phyloP scores from a whole-genome alignment of 2,888 invertebrate species.

The Andrena fulva region DNA sequence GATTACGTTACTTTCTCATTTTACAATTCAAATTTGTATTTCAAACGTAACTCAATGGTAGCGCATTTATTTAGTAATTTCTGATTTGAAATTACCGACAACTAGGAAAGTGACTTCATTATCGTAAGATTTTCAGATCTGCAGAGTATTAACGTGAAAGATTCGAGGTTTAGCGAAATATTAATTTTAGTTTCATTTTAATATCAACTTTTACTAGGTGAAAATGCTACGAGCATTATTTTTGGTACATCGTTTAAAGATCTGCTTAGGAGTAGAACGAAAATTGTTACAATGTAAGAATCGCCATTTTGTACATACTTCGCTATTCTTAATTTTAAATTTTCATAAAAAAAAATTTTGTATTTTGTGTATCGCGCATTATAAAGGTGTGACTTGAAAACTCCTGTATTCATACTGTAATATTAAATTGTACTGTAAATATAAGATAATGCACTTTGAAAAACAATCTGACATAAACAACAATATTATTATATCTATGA shows the following conservation, averaged over 20 bases:
- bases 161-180: conserved; percentile 18
- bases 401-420: conserved; percentile 63
- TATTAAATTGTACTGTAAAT: conserved; percentile 63
- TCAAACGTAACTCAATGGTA: conserved; percentile 42
- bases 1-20: conserved; percentile 42
- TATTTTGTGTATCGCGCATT: conserved; percentile 68
- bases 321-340: conserved; percentile 66
- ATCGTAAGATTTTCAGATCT: conserved; percentile 43
- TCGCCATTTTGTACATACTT: conserved; percentile 66
- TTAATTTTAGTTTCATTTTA: conserved; percentile 36
- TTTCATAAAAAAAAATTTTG: conserved; percentile 67
- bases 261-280: conserved; percentile 57
- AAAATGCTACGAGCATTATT: conserved; percentile 42
- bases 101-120: conserved; percentile 17
- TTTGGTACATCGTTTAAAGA: conserved; percentile 52
- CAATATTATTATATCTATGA: conserved; percentile 40
- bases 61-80: conserved; percentile 17
- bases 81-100: conserved; percentile 7
- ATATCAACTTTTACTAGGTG: conserved; percentile 22
- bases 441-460: conserved; percentile 53
- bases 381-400: conserved; percentile 58
- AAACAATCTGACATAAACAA: conserved; percentile 38
- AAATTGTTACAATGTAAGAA: conserved; percentile 49
- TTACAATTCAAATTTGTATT: conserved; percentile 27
- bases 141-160: conserved; percentile 26